Percentiles rank a stretch among this genome's conserved stretches.
Conservation (phyloP, 37 sponge, comb jelly and placozoan genomes). For the Corticium candelabrum region DNA sequence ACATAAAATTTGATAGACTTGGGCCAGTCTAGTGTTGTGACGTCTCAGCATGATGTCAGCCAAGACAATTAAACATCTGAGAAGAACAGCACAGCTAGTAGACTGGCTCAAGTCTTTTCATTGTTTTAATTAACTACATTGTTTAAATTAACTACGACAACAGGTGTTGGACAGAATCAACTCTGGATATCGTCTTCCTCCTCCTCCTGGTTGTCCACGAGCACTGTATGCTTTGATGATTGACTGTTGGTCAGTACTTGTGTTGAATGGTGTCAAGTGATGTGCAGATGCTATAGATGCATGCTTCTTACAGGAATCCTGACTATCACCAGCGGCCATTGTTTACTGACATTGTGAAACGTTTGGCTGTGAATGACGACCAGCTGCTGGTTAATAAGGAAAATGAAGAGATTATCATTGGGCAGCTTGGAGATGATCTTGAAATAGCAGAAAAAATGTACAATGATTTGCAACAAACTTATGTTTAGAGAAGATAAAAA, state of each 20-base stretch:
- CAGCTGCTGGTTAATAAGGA: neutral
- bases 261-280: too few relatives aligned
- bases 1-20: too few relatives aligned
- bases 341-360: neutral
- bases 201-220: neutral
- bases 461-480: neutral
- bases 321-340: neutral
- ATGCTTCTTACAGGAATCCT: too few relatives aligned
- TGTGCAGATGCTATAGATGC: too few relatives aligned
- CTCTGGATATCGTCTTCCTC: neutral
- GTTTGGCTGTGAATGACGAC: neutral
- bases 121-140: too few relatives aligned
- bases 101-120: too few relatives aligned
- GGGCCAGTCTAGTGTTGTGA: too few relatives aligned
- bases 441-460: neutral
- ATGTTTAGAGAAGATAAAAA: too few relatives aligned
- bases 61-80: too few relatives aligned
- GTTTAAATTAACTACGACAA: neutral
- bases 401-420: neutral
- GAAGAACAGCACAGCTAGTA: too few relatives aligned
- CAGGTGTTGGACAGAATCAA: neutral
- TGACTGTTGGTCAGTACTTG: neutral
- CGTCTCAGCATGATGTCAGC: too few relatives aligned
- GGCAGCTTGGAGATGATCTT: constrained; percentile 1
- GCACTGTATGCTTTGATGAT: neutral